Conservation (phyloP, 2,113 vertebrate genomes). For the Ailuropoda melanoleuca region DNA sequence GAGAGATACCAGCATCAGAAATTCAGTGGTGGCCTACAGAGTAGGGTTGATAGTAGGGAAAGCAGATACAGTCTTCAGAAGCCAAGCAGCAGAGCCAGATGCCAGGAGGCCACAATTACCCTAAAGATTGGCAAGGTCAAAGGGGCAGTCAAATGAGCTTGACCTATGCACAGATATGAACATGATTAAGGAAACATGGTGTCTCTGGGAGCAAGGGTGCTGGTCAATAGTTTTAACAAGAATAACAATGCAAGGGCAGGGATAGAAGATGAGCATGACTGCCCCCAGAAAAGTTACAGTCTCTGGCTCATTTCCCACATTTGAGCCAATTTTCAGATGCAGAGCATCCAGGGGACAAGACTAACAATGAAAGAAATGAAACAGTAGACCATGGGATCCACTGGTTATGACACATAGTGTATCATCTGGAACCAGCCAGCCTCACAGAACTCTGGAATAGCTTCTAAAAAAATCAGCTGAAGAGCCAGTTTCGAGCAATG, state of each 20-base stretch:
- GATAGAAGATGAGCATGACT: background rate
- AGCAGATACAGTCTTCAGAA: background rate
- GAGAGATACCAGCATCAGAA: background rate
- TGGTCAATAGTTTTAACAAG: background rate
- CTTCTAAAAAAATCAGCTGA: background rate
- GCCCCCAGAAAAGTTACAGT: background rate
- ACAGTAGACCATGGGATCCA: background rate
- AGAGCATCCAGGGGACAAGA: background rate
- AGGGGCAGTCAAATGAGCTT: background rate
- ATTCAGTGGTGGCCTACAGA: background rate
- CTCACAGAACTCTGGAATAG: background rate
- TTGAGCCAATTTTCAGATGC: background rate
- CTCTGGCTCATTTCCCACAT: background rate
- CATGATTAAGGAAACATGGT: background rate
- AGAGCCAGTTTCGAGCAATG: background rate
- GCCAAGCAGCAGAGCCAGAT: background rate
- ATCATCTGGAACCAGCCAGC: background rate
- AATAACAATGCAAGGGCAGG: background rate
- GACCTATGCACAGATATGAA: accelerated
- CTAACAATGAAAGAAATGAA: background rate
- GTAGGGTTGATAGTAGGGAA: background rate
- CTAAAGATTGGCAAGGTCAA: background rate
- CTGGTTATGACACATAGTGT: background rate
- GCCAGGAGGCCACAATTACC: background rate
- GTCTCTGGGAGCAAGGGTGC: background rate